Evolutionary conservation across 2,797 vertebrate genomes (phyloP).

Genomic region (Phataginus tetradactyla): DNA sequence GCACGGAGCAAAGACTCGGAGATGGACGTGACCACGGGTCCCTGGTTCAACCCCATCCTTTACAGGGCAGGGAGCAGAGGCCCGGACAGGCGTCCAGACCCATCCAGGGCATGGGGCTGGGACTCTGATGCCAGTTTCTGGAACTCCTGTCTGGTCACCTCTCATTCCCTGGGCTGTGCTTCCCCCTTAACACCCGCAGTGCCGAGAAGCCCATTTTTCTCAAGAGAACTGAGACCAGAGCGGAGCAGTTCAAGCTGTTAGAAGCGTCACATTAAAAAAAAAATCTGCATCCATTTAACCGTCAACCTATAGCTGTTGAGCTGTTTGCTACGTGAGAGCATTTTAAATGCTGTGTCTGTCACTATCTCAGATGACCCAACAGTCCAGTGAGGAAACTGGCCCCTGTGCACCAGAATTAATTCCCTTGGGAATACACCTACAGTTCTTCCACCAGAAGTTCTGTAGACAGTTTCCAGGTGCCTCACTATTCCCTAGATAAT

Average conservation of each 20-base stretch:
- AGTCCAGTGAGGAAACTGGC: rapidly evolving
- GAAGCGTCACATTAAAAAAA: neutral
- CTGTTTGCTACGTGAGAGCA: rapidly evolving
- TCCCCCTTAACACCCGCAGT: neutral
- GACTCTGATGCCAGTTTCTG: neutral
- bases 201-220: neutral
- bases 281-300: rapidly evolving
- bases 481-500: neutral
- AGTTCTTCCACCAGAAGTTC: neutral
- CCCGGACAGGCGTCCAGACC: neutral
- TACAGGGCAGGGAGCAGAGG: neutral
- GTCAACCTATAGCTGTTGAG: rapidly evolving
- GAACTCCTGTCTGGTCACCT: neutral
- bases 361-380: rapidly evolving
- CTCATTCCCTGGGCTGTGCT: neutral
- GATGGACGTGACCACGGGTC: neutral
- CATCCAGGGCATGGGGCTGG: neutral
- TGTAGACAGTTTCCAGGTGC: neutral
- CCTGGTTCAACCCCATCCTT: neutral
- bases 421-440: neutral
- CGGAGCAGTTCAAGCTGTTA: neutral
- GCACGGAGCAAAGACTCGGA: rapidly evolving
- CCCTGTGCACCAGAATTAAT: too few relatives aligned
- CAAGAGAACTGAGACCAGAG: too few relatives aligned
- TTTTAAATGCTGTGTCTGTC: rapidly evolving